These are phyloP conservation scores for Lytechinus pictus DNA, from an alignment of 35 echinoderm and acorn worm genomes.

Conservation along the genomic window DNA sequence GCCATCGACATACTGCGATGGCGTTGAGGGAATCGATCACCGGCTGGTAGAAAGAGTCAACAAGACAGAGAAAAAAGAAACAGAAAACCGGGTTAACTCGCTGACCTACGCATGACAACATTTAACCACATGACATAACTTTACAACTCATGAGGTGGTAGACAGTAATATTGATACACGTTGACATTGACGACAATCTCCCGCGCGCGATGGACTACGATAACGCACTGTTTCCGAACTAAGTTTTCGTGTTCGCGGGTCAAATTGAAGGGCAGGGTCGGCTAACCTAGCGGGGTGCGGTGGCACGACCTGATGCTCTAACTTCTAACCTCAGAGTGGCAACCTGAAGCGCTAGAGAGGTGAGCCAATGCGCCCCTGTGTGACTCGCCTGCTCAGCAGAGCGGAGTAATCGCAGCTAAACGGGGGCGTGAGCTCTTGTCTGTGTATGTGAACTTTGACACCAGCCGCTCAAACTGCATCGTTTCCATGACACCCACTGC, in stretches of 20 bases:
- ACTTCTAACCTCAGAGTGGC: conserved; percentile 66
- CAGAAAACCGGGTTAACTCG: conserved; percentile 73
- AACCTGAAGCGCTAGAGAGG: conserved; percentile 67
- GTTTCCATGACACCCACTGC: conserved; percentile 95
- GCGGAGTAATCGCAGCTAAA: conserved; percentile 87
- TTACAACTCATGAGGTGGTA: neutral
- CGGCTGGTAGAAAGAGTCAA: conserved; percentile 71
- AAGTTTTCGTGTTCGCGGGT: conserved; percentile 43
- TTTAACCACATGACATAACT: conserved; percentile 9
- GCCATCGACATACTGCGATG: conserved; percentile 99
- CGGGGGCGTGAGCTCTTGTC: conserved; percentile 93
- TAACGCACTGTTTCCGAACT: neutral
- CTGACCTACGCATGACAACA: conserved; percentile 33
- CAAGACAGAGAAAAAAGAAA: conserved; percentile 62
- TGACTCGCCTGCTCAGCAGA: conserved; percentile 68
- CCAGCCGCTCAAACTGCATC: conserved; percentile 81
- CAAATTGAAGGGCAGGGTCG: conserved; percentile 34
- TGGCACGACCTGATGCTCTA: conserved; percentile 62
- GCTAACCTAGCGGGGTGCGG: conserved; percentile 67
- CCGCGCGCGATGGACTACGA: neutral
- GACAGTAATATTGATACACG: conserved; percentile 20
- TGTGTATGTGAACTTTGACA: conserved; percentile 99
- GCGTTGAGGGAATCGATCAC: conserved; percentile 86
- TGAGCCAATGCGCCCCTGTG: conserved; percentile 75
- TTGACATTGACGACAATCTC: conserved; percentile 31